Conservation (phyloP, 2,113 vertebrate genomes). For the Origma solitaria region DNA sequence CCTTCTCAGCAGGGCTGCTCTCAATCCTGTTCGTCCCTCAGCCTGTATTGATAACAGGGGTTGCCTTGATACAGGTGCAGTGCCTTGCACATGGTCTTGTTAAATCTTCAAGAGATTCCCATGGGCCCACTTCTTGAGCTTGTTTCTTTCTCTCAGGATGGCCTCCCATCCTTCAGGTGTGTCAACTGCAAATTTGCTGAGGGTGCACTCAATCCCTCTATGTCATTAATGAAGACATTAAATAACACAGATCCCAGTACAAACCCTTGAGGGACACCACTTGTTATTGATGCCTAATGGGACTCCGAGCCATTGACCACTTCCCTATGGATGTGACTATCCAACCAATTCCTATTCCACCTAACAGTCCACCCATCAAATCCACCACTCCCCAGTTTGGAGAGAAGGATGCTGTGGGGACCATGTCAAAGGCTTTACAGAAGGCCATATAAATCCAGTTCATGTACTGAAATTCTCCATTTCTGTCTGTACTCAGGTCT, state of each 20-base stretch:
- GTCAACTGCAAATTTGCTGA: not conserved
- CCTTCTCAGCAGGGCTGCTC: not conserved
- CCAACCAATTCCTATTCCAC: not conserved
- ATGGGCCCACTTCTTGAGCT: rapidly evolving
- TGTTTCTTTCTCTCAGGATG: not conserved
- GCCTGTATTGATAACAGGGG: not conserved
- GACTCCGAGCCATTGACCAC: not conserved
- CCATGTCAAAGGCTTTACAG: not conserved
- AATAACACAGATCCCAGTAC: not conserved
- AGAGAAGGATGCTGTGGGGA: not conserved
- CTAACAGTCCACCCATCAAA: not conserved
- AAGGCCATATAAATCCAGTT: not conserved
- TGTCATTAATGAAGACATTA: not conserved
- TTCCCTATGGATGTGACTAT: not conserved
- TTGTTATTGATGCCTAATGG: not conserved
- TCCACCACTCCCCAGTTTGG: not conserved
- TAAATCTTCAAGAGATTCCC: not conserved
- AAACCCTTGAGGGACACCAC: too few species aligned
- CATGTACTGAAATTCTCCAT: not conserved
- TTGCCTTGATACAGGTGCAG: not conserved
- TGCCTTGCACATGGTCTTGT: not conserved
- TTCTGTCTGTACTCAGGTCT: not conserved
- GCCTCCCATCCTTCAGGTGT: not conserved
- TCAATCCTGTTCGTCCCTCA: not conserved
- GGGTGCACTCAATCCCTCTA: not conserved